phyloP scores from a whole-genome alignment of 1,140 invertebrate genomes.

The Laupala kohalensis region DNA sequence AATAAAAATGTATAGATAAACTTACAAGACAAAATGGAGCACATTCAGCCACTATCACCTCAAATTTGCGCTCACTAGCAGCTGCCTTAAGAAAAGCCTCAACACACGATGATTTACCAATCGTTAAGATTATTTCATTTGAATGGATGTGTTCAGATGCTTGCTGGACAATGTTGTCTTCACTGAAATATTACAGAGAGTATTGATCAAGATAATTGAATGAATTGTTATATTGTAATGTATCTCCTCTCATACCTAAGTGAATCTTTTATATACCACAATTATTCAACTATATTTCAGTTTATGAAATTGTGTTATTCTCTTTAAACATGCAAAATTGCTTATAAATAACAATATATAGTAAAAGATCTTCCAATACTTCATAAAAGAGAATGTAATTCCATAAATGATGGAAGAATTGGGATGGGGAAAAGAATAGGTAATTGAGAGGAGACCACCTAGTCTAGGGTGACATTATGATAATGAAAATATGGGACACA shows the following conservation, averaged over 20 bases:
- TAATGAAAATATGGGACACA: too few relatives aligned
- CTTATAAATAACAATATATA: neutral
- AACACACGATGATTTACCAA: conserved; percentile 69
- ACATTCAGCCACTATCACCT: conserved; percentile 77
- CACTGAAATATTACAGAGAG: conserved; percentile 33
- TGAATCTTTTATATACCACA: neutral
- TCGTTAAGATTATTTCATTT: conserved; percentile 80
- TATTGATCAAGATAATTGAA: neutral
- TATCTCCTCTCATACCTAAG: neutral
- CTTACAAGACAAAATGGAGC: conserved; percentile 58
- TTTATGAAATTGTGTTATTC: neutral
- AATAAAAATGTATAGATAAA: conserved; percentile 8
- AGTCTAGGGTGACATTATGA: too few relatives aligned
- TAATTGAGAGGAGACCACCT: too few relatives aligned
- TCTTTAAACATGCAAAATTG: neutral
- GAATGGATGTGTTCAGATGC: conserved; percentile 80
- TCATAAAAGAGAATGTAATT: neutral
- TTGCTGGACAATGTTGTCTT: conserved; percentile 67
- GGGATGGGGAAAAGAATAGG: too few relatives aligned
- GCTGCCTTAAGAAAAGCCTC: conserved; percentile 75
- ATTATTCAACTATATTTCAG: neutral
- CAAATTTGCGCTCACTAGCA: conserved; percentile 58
- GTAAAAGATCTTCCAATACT: neutral
- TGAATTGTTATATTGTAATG: neutral
- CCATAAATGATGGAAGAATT: too few relatives aligned